Evolutionary conservation across 2,888 invertebrate genomes (phyloP).

Genomic region (Acleris laterana): DNA sequence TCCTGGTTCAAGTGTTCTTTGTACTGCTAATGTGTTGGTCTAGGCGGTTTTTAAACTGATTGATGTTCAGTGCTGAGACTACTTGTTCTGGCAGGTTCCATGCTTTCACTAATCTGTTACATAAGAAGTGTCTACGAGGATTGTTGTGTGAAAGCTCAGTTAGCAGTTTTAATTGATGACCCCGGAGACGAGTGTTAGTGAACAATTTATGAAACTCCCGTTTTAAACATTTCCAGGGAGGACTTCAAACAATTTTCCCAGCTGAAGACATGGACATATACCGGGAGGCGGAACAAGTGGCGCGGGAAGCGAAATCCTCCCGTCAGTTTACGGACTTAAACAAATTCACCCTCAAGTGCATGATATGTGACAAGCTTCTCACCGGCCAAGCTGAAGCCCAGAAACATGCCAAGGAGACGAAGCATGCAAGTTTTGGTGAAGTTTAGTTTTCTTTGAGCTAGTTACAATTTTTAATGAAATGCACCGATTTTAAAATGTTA

Average conservation of each 20-base stretch:
- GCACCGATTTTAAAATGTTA: background rate
- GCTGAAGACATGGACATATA: slow-evolving; percentile 89
- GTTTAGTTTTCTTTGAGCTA: slow-evolving; percentile 73
- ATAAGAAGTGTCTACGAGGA: too few species aligned
- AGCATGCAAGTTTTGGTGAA: slow-evolving; percentile 92
- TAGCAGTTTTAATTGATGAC: too few species aligned
- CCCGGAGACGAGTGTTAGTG: too few species aligned
- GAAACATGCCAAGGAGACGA: slow-evolving; percentile 92
- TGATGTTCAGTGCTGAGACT: too few species aligned
- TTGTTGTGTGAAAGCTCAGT: too few species aligned
- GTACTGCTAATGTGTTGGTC: too few species aligned
- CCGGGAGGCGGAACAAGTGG: slow-evolving; percentile 92
- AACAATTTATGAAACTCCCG: too few species aligned
- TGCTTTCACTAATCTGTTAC: too few species aligned
- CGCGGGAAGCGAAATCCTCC: slow-evolving; percentile 93
- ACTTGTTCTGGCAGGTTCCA: too few species aligned
- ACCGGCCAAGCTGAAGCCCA: slow-evolving; percentile 93
- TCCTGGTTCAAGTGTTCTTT: too few species aligned
- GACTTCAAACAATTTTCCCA: slow-evolving; percentile 91
- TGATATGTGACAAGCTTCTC: slow-evolving; percentile 90
- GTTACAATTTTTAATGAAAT: background rate
- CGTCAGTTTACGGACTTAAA: slow-evolving; percentile 96
- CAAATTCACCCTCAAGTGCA: slow-evolving; percentile 93
- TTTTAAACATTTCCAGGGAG: slow-evolving; percentile 85
- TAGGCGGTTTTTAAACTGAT: too few species aligned